These are phyloP conservation scores for Napeogenes sylphis DNA, from an alignment of 2,888 invertebrate genomes.

Conservation along the genomic window DNA sequence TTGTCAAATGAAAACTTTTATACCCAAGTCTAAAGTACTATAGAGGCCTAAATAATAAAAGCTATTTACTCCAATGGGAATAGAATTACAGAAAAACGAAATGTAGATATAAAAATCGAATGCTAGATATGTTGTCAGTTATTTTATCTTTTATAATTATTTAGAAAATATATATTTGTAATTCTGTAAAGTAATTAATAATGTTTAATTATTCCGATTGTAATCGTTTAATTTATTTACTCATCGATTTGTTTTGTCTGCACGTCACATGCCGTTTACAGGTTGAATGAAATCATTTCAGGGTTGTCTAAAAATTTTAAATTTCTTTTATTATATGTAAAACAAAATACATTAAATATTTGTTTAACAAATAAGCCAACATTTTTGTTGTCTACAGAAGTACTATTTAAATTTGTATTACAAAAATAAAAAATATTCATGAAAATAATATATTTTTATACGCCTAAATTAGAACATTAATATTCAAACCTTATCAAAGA, in stretches of 20 bases:
- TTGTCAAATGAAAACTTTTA: background rate
- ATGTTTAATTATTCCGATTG: slow-evolving; percentile 1
- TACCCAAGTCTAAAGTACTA: background rate
- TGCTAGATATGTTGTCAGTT: too few relatives aligned
- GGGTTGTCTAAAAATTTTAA: slow-evolving; percentile 14
- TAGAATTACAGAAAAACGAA: slow-evolving; percentile 5
- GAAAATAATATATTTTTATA: too few relatives aligned
- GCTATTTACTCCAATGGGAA: slow-evolving; percentile 13
- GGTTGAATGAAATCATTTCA: slow-evolving; percentile 14
- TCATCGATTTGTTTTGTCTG: slow-evolving; percentile 54
- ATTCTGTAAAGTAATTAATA: background rate
- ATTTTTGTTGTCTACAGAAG: background rate
- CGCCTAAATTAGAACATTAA: too few relatives aligned
- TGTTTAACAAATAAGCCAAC: too few relatives aligned
- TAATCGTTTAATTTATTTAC: slow-evolving; percentile 27
- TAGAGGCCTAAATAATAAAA: slow-evolving; percentile 14
- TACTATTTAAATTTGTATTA: background rate
- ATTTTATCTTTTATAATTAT: too few relatives aligned
- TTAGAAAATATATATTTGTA: too few relatives aligned
- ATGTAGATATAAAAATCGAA: too few relatives aligned
- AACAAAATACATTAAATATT: too few relatives aligned
- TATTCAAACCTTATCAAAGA: too few relatives aligned
- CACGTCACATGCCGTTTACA: slow-evolving; percentile 54
- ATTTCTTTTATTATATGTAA: background rate
- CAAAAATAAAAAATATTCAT: too few relatives aligned